Evolutionary conservation across 2,113 vertebrate species (phyloP).

Genomic region (Marcusenius ussheri): DNA sequence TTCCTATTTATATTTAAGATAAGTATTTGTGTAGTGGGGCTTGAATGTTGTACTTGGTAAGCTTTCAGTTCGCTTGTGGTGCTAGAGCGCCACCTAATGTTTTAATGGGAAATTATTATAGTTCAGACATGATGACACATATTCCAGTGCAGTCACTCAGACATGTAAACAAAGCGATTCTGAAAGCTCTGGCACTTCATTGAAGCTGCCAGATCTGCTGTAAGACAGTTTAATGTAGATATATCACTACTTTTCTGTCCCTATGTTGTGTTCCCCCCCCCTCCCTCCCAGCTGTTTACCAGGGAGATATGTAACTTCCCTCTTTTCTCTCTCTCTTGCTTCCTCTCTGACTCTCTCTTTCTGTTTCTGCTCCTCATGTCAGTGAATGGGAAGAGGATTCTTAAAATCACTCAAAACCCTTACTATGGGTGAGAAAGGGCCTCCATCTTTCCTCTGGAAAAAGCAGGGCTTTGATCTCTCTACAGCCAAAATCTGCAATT

Average conservation of each 20-base stretch:
- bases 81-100: too few relatives aligned
- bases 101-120: too few relatives aligned
- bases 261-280: not conserved
- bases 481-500: not conserved
- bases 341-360: not conserved
- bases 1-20: too few relatives aligned
- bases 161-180: not conserved
- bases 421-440: constrained; percentile 63
- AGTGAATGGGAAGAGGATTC: constrained; percentile 62
- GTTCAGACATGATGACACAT: not conserved
- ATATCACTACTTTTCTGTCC: not conserved
- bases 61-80: too few relatives aligned
- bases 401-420: constrained; percentile 65
- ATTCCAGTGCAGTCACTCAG: not conserved
- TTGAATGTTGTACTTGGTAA: too few relatives aligned
- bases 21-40: too few relatives aligned
- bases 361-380: constrained; percentile 43
- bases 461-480: constrained; percentile 39
- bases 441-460: constrained; percentile 60
- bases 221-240: not conserved
- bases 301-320: not conserved
- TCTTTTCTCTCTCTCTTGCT: not conserved
- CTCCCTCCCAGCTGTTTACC: not conserved
- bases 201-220: not conserved
- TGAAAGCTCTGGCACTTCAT: not conserved